Evolutionary conservation across 2,113 vertebrate genomes (phyloP).

Genomic region (Cephalopterus ornatus): DNA sequence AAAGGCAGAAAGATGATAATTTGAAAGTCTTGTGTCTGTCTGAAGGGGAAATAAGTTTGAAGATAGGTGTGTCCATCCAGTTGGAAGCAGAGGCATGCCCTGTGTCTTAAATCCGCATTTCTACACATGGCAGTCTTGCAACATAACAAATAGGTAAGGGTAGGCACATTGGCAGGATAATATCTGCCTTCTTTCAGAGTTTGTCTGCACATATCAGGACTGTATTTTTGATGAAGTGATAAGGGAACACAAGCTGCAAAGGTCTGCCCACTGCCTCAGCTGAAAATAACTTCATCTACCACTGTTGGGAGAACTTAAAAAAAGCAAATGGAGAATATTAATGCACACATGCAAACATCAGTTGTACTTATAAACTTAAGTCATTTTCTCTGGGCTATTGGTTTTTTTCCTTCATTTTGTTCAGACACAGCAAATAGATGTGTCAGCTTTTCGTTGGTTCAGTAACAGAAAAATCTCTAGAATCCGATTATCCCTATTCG

Average conservation of each 20-base stretch:
- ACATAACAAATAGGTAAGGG: background rate
- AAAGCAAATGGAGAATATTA: background rate
- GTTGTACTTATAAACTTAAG: background rate
- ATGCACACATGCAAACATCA: background rate
- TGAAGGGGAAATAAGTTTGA: background rate
- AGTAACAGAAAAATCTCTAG: slow-evolving; percentile 31
- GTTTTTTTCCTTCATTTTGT: background rate
- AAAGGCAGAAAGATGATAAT: background rate
- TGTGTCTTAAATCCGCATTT: background rate
- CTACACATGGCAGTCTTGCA: background rate
- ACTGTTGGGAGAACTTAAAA: background rate
- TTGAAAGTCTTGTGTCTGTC: background rate
- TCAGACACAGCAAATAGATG: slow-evolving; percentile 17
- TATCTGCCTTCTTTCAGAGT: background rate
- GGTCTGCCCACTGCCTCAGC: background rate
- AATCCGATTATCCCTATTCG: slow-evolving; percentile 52
- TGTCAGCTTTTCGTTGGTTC: slow-evolving; percentile 31
- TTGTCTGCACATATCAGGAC: background rate
- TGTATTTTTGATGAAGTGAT: background rate
- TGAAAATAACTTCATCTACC: background rate
- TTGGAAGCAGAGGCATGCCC: background rate
- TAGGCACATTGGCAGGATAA: background rate
- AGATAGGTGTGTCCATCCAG: background rate
- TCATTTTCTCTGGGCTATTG: background rate
- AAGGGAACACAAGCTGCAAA: background rate